Evolutionary conservation across 2,113 vertebrate species (phyloP).

Genomic region (Sceloporus tristichus): DNA sequence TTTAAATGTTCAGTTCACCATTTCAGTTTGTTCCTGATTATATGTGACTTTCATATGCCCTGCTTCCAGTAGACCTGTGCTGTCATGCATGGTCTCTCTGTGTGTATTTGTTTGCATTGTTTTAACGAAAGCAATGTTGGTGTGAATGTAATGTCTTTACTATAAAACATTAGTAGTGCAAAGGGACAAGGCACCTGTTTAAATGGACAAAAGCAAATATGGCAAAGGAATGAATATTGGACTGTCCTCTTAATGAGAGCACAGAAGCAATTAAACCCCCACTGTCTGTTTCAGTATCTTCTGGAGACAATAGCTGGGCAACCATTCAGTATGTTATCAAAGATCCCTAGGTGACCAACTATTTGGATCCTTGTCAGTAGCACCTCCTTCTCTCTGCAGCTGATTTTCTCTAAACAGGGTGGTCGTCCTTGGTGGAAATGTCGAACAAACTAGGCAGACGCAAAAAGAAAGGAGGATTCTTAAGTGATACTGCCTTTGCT

Average conservation of each 20-base stretch:
- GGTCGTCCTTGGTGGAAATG: background rate
- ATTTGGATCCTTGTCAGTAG: background rate
- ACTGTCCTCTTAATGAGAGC: conserved; percentile 5
- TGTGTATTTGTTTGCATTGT: conserved; percentile 42
- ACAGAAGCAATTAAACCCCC: background rate
- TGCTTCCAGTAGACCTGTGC: conserved; percentile 45
- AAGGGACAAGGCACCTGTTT: conserved; percentile 35
- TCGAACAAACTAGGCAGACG: background rate
- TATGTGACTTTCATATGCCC: conserved; percentile 47
- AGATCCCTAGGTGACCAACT: background rate
- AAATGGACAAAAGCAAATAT: conserved; percentile 40
- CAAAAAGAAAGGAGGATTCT: background rate
- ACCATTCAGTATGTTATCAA: background rate
- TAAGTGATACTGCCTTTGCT: background rate
- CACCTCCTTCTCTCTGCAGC: background rate
- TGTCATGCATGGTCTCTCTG: background rate
- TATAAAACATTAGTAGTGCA: conserved; percentile 60
- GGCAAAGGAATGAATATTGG: conserved; percentile 29
- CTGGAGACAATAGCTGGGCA: background rate
- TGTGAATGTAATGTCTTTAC: conserved; percentile 59
- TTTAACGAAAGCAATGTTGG: conserved; percentile 54
- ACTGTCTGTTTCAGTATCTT: background rate
- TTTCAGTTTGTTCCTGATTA: conserved; percentile 39
- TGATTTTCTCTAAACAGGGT: background rate
- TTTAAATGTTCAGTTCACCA: conserved; percentile 48